Evolutionary conservation across 2,113 vertebrate species (phyloP).

Genomic region (Myotis yumanensis): DNA sequence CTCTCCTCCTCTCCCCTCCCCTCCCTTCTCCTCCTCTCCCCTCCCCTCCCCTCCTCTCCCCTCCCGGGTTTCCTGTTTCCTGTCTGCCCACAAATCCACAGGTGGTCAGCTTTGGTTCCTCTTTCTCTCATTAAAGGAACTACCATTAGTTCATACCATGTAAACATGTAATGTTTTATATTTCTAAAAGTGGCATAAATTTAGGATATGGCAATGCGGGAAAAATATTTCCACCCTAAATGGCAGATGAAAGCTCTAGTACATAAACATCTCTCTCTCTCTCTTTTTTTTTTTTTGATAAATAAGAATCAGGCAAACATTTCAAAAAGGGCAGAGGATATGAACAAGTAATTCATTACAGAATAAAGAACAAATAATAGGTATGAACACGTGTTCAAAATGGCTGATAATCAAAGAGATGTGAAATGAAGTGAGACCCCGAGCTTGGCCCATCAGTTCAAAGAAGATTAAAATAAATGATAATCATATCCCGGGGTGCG

Average conservation of each 20-base stretch:
- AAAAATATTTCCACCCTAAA: background rate
- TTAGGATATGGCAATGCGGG: background rate
- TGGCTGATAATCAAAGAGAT: background rate
- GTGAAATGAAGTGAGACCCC: background rate
- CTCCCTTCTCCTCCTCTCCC: background rate
- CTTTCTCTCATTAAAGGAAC: background rate
- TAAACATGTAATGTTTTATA: background rate
- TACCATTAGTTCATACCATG: background rate
- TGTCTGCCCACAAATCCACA: background rate
- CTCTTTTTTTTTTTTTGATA: background rate
- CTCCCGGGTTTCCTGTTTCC: background rate
- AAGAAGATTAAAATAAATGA: slow-evolving; percentile 17
- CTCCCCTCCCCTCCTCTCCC: too few relatives aligned
- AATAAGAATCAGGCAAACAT: background rate
- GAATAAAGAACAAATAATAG: background rate
- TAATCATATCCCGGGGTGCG: background rate
- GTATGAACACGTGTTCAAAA: background rate
- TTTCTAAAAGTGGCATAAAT: background rate
- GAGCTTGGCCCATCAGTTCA: background rate
- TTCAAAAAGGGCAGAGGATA: background rate
- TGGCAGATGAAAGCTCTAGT: background rate
- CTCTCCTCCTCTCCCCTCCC: too few relatives aligned
- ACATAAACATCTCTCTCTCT: background rate
- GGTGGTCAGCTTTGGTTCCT: background rate
- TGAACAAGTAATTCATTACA: background rate